Conservation (phyloP, 2,888 invertebrate genomes). For the Lasiommata megera region DNA sequence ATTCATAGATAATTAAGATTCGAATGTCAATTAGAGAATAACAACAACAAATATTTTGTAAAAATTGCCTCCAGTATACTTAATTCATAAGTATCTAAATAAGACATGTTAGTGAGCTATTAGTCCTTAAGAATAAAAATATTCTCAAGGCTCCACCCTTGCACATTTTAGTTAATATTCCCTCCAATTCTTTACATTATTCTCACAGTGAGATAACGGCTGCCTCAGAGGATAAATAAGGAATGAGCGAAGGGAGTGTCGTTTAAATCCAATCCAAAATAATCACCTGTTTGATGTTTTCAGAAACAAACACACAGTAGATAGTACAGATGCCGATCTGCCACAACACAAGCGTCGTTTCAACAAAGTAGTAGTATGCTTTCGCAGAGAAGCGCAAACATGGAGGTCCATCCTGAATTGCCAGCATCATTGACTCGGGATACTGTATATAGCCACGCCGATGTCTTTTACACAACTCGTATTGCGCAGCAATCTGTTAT, state of each 20-base stretch:
- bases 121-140: conserved; percentile 53
- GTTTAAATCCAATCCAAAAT: too few species aligned
- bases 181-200: conserved; percentile 71
- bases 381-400: conserved; percentile 68
- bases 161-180: conserved; percentile 49
- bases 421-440: conserved; percentile 87
- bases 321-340: conserved; percentile 95
- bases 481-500: conserved; percentile 79
- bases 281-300: conserved; percentile 82
- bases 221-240: conserved; percentile 78
- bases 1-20: too few species aligned
- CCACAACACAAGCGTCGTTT: conserved; percentile 85
- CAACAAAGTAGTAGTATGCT: conserved; percentile 76
- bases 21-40: too few species aligned
- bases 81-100: not conserved
- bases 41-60: conserved; percentile 24
- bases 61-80: not conserved
- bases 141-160: conserved; percentile 65
- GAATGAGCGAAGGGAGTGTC: too few species aligned
- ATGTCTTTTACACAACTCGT: conserved; percentile 72
- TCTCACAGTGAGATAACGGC: conserved; percentile 61
- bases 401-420: conserved; percentile 85
- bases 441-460: conserved; percentile 85
- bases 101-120: conserved; percentile 46
- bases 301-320: conserved; percentile 90